Evolutionary conservation across 2,888 invertebrate genomes (phyloP).

Genomic region (Sinopyrophorus schimmeli): DNA sequence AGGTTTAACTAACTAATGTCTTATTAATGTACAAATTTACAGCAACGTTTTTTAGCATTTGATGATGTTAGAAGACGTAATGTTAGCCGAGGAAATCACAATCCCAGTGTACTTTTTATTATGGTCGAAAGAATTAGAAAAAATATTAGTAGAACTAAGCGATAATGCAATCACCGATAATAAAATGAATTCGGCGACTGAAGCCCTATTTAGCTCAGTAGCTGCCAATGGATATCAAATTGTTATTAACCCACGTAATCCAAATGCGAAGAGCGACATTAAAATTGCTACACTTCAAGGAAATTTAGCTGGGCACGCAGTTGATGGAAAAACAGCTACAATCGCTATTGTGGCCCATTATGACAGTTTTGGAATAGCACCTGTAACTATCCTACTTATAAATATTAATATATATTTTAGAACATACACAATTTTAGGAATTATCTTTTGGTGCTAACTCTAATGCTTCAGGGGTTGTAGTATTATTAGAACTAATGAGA

Average conservation of each 20-base stretch:
- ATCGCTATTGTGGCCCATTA: constrained; percentile 92
- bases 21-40: constrained; percentile 1
- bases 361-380: constrained; percentile 86
- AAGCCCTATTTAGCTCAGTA: constrained; percentile 83
- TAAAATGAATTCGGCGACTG: constrained; percentile 75
- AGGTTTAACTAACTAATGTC: constrained; percentile 57
- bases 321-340: constrained; percentile 68
- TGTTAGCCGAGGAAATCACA: constrained; percentile 76
- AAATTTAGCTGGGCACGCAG: constrained; percentile 74
- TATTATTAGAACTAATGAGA: constrained; percentile 83
- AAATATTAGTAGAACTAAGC: constrained; percentile 76
- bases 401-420: not conserved
- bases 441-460: constrained; percentile 88
- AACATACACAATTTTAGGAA: constrained; percentile 62
- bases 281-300: constrained; percentile 88
- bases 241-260: constrained; percentile 76
- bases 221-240: constrained; percentile 95
- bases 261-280: constrained; percentile 72
- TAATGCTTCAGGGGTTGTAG: constrained; percentile 88
- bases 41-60: constrained; percentile 62
- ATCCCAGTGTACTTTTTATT: constrained; percentile 88
- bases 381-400: too few relatives aligned
- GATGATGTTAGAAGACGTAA: constrained; percentile 76
- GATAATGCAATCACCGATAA: constrained; percentile 70
- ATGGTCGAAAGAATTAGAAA: constrained; percentile 73